Evolutionary conservation across 2,113 vertebrate genomes (phyloP), one percentile per base, ranked within the genome.

Genomic region (Pandion haliaetus): DNA sequence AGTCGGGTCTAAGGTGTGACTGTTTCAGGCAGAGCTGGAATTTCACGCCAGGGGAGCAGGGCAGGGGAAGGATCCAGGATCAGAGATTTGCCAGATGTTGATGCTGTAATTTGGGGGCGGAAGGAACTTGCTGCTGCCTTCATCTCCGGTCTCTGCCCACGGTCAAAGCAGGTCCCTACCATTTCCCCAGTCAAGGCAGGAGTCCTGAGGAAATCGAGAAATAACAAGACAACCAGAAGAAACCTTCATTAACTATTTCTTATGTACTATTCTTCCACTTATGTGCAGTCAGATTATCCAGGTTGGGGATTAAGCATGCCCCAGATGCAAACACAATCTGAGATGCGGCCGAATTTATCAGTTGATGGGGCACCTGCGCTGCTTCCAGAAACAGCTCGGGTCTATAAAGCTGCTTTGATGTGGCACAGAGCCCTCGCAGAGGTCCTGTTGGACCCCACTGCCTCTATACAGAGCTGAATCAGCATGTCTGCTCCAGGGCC

Each of bases 101-200:
- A 50, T 87, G 55, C 3, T 77, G 40, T 45, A 38, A 52, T 57
- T 28, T 66, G 38, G 8, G 26, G 5, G 4, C 21, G 40, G 62
- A 59, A 92, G 61, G 78, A 85, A 45, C 5, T 62, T 84, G 31
- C 40, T 38, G 8, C 38, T 49, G 18, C 24, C 57, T 62, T 91
- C 34, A 42, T 4, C 17, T 73, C 13, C 1, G 1, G 9, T 14
- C 38, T 38, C 47, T 67, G 50, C 10, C 26, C 20, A 1, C 2
- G 7, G 55, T 50, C 36, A 49, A 61, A 80, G n/a, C 58, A 42
- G 28, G 42, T 62, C 25, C 34, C 34, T 2, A 14, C 3, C 4
- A 28, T 18, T 93, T 87, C 71, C 17, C 11, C 34, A 86, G 42
- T 15, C 25, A 52, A 79, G 44, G 26, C 19, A 86, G 70, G n/a